Conservation (phyloP, 2,113 vertebrate genomes). For the Anarrhichthys ocellatus region DNA sequence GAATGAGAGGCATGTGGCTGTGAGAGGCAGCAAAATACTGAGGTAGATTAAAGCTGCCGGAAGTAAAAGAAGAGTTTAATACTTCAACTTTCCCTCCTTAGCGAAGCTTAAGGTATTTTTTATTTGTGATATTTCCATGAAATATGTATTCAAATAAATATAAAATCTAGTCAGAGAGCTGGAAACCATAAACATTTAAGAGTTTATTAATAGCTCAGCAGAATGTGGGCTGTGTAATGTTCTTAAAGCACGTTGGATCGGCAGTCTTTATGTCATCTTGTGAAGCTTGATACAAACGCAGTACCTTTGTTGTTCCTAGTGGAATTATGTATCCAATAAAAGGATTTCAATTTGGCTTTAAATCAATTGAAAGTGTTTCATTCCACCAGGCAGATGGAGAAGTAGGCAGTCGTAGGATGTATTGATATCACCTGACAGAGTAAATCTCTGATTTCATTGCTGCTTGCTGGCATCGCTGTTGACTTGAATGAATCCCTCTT, state of each 20-base stretch:
- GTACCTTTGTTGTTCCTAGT: neutral
- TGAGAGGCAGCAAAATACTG: neutral
- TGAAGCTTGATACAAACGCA: neutral
- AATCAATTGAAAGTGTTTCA: neutral
- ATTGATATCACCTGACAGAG: neutral
- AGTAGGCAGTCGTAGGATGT: neutral
- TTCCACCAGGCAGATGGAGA: constrained; percentile 15
- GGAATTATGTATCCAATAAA: neutral
- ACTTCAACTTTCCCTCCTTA: neutral
- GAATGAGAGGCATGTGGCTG: neutral
- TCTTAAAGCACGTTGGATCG: neutral
- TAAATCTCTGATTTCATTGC: constrained; percentile 43
- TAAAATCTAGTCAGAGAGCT: neutral
- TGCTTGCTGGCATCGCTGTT: neutral
- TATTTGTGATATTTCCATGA: neutral
- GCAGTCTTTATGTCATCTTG: neutral
- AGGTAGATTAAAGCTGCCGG: neutral
- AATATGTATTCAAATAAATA: neutral
- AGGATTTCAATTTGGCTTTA: neutral
- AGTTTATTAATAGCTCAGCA: neutral
- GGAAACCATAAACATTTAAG: neutral
- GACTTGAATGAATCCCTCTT: constrained; percentile 4
- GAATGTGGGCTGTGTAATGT: neutral
- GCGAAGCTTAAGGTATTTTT: neutral
- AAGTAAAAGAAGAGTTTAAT: neutral